Base-by-base conservation (phyloP, 2,888 invertebrate species). In the Eudasyphora cyanicolor region DNA sequence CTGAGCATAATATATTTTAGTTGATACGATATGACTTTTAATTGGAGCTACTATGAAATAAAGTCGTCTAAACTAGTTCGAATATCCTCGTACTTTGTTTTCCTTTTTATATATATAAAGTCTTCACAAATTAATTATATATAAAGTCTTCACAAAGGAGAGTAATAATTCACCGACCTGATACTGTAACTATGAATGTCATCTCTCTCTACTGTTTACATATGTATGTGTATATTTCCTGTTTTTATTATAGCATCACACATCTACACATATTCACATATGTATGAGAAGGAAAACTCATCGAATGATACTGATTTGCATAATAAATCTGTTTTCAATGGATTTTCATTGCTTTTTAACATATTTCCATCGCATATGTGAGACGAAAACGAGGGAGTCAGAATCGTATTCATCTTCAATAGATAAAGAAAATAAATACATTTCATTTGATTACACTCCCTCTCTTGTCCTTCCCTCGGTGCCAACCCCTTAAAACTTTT, bases 281-380 rank as follows among this genome's bases (percentile, higher is more conserved):
- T n/a, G n/a, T n/a, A n/a, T n/a, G n/a, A n/a, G 54, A 19, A 35
- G 35, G 21, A 38, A 24, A 24, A 83, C 54, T 64, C 70, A 80
- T 75, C 64, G 78, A 70, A 62, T 73, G 54, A 71, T 80, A 83
- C 75, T 78, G 54, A 86, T 86, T 86, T 86, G 86, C 86, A 86
- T 86, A 86, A 84, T 85, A 86, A 85, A 86, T 86, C 85, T 84
- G 62, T 84, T 86, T 86, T 80, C 81, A 85, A 86, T 86, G 67
- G 85, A 81, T 82, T 82, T 82, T 84, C 76, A 84, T 82, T 84
- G 76, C 79, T 42, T 75, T 85, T 82, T 75, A 80, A 74, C 83
- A 78, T 80, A 78, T 78, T 77, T 74, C 54, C 64, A 64, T 71
- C 42, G 73, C 71, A 84, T 67, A 51, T 73, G n/a, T n/a, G 78